These are phyloP conservation scores for Polydrusus pterygomalis DNA, from an alignment of 2,888 invertebrate genomes.

Conservation along the genomic window DNA sequence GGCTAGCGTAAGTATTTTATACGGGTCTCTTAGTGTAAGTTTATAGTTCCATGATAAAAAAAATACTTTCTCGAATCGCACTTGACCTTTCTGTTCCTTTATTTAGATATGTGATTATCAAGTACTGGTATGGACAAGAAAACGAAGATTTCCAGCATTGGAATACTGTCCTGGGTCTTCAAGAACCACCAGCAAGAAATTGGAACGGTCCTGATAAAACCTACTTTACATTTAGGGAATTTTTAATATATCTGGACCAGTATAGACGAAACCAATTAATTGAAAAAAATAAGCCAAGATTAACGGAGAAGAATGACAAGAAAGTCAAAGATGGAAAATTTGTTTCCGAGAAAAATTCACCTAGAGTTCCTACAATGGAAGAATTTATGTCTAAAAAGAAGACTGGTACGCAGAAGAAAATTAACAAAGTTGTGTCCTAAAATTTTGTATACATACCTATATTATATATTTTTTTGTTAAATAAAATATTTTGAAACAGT, in stretches of 20 bases:
- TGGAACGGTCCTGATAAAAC: constrained; percentile 82
- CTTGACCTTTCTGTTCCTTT: not conserved
- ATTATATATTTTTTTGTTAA: constrained; percentile 27
- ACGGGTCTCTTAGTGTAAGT: no score
- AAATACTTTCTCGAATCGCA: no score
- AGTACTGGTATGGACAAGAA: constrained; percentile 84
- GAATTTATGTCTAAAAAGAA: constrained; percentile 73
- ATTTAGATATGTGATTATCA: constrained; percentile 83
- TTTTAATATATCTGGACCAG: constrained; percentile 79
- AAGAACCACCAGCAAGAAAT: constrained; percentile 83
- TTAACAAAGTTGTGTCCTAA: constrained; percentile 61
- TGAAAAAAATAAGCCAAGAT: constrained; percentile 69
- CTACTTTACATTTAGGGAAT: constrained; percentile 82
- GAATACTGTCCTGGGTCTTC: constrained; percentile 80
- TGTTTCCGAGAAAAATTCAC: constrained; percentile 71
- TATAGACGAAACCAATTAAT: constrained; percentile 74
- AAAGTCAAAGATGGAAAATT: constrained; percentile 34
- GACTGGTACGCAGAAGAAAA: constrained; percentile 66
- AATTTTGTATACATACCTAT: not conserved
- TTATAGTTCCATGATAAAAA: no score
- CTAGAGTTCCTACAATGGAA: constrained; percentile 74
- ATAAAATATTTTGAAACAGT: constrained; percentile 1
- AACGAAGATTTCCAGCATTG: constrained; percentile 83
- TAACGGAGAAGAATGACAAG: constrained; percentile 62
- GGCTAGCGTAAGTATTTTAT: constrained; percentile 79